Conservation (phyloP, 2,888 invertebrate genomes). For the Chalcosyrphus nemorum region DNA sequence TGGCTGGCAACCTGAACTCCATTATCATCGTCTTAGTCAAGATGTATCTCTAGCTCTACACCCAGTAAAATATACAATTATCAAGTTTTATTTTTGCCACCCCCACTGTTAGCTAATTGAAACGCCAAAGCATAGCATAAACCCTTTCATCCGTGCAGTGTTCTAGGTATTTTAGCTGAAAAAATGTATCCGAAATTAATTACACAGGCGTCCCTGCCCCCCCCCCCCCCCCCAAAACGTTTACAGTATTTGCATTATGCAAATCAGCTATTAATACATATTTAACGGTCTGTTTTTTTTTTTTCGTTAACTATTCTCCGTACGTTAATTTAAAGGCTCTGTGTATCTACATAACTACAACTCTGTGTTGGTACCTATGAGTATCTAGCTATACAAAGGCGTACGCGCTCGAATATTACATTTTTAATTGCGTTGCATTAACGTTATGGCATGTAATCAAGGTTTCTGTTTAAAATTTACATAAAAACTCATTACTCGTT, state of each 20-base stretch:
- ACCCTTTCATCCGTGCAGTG: not conserved
- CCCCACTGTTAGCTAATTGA: constrained; percentile 11
- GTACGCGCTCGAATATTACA: constrained; percentile 5
- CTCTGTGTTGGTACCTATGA: no score
- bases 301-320: constrained; percentile 31
- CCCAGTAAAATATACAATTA: constrained; percentile 18
- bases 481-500: not conserved
- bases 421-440: constrained; percentile 21
- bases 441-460: not conserved
- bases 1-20: constrained; percentile 17
- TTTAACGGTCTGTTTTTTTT: constrained; percentile 54
- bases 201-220: constrained; percentile 5
- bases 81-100: not conserved
- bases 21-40: not conserved
- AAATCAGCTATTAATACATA: constrained; percentile 52
- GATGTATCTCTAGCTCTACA: not conserved
- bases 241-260: constrained; percentile 36
- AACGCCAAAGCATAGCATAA: not conserved
- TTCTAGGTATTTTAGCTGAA: not conserved
- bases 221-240: no score
- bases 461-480: constrained; percentile 14
- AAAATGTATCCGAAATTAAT: constrained; percentile 41
- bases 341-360: no score
- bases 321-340: constrained; percentile 34
- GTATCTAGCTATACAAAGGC: no score